These are phyloP conservation scores for Aleiodes alternator DNA, from an alignment of 2,888 invertebrate species.

Conservation along the genomic window DNA sequence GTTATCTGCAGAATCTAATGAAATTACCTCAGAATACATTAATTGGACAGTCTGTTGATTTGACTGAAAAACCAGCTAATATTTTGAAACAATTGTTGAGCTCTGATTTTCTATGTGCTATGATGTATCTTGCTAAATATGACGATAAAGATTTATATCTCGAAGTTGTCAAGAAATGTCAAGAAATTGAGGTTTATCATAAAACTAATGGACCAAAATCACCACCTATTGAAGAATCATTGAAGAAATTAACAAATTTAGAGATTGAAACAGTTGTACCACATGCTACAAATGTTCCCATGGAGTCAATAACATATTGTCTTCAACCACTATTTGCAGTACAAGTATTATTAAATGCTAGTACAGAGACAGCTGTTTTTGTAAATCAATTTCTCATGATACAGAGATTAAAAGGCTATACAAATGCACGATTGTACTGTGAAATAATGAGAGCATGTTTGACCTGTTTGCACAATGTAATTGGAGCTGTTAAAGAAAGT, in stretches of 20 bases:
- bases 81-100: conserved; percentile 82
- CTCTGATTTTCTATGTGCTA: conserved; percentile 87
- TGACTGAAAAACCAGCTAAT: conserved; percentile 83
- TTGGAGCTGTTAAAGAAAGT: conserved; percentile 89
- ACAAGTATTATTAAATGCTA: conserved; percentile 90
- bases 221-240: conserved; percentile 79
- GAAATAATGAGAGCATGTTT: conserved; percentile 94
- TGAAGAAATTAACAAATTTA: conserved; percentile 80
- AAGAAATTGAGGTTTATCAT: conserved; percentile 82
- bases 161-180: conserved; percentile 86
- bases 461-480: conserved; percentile 91
- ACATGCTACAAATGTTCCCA: conserved; percentile 75
- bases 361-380: conserved; percentile 87
- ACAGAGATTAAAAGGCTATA: conserved; percentile 88
- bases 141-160: conserved; percentile 85
- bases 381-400: conserved; percentile 90
- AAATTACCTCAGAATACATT: conserved; percentile 69
- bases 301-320: conserved; percentile 83
- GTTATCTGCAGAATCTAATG: conserved; percentile 78
- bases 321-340: conserved; percentile 89
- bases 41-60: conserved; percentile 77
- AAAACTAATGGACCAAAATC: conserved; percentile 79
- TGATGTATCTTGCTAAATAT: conserved; percentile 89
- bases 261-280: conserved; percentile 80
- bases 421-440: conserved; percentile 88